Evolutionary conservation across 2,113 vertebrate genomes (phyloP), one percentile per base, ranked within the genome.

Genomic region (Periophthalmodon schlosseri): DNA sequence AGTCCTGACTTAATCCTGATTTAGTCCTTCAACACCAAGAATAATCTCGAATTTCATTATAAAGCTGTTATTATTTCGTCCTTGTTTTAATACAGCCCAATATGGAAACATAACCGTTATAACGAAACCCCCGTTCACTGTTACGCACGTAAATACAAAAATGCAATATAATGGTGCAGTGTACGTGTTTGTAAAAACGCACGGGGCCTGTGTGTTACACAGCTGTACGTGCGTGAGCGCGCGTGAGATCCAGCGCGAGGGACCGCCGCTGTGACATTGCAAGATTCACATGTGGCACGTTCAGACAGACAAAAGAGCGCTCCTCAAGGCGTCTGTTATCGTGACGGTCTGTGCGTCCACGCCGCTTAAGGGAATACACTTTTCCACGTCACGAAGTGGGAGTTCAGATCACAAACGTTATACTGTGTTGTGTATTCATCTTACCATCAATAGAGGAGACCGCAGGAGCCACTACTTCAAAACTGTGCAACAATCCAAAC

Each of bases 401-500:
- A 64, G 28, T 36, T 36, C 2, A 4, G 15, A 64, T 1, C 3
- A 10, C 16, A 2, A 15, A 36, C 16, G 36, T 63, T 12, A 14
- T 13, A 4, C 47, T 57, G 21, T 23, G 20, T 23, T 11, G 57
- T 24, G 21, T 15, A 68, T 20, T 56, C 12, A 73, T 44, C 93
- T 94, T 87, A 94, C 93, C 93, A 79, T 93, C 94, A 78, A 94
- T 78, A 80, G 90, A 88, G 74, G 85, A 79, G 5, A 87, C 81
- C 20, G 92, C 23, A 4, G 57, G 92, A 82, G 83, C 63, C 72
- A 90, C 82, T 79, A 91, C 87, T 88, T 92, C 90, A 82, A 88
- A 92, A 89, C 86, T 92, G 91, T 93, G 83, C 83, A 93, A 79
- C 90, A 93, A 90, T 80, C 91, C 91, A 82, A 93, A 21, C 85